Conservation (phyloP, 2,888 invertebrate species). For the Oscheius sp. region DNA sequence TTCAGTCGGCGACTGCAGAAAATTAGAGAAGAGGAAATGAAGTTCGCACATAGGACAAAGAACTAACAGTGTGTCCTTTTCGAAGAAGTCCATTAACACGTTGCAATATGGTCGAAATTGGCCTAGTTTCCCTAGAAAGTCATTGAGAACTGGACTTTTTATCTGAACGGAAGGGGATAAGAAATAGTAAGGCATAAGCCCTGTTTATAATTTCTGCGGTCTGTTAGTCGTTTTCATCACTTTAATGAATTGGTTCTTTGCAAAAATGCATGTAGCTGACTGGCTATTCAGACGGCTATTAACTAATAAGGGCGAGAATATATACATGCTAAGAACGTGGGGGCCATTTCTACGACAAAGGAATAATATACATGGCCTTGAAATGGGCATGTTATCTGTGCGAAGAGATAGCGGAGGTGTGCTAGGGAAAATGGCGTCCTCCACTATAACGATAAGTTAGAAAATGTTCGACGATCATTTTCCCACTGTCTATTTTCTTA, state of each 20-base stretch:
- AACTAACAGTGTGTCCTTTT: not conserved
- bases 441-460: too few relatives aligned
- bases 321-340: not conserved
- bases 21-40: too few relatives aligned
- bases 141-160: too few relatives aligned
- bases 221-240: constrained; percentile 2
- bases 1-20: too few relatives aligned
- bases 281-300: not conserved
- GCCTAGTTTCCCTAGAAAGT: too few relatives aligned
- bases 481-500: too few relatives aligned
- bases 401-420: constrained; percentile 28
- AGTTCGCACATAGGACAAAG: not conserved
- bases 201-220: too few relatives aligned
- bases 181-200: too few relatives aligned
- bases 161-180: too few relatives aligned
- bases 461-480: too few relatives aligned
- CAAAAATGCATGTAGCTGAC: constrained; percentile 20
- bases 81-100: not conserved
- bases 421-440: too few relatives aligned
- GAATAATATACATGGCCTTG: constrained; percentile 21
- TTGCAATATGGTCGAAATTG: too few relatives aligned
- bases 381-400: constrained; percentile 23
- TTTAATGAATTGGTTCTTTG: constrained; percentile 1
- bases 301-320: not conserved
- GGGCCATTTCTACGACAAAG: not conserved